Percentiles rank a stretch among this genome's conserved stretches.
phyloP scores from a whole-genome alignment of 1,140 invertebrate species.

The Gryllus bimaculatus region DNA sequence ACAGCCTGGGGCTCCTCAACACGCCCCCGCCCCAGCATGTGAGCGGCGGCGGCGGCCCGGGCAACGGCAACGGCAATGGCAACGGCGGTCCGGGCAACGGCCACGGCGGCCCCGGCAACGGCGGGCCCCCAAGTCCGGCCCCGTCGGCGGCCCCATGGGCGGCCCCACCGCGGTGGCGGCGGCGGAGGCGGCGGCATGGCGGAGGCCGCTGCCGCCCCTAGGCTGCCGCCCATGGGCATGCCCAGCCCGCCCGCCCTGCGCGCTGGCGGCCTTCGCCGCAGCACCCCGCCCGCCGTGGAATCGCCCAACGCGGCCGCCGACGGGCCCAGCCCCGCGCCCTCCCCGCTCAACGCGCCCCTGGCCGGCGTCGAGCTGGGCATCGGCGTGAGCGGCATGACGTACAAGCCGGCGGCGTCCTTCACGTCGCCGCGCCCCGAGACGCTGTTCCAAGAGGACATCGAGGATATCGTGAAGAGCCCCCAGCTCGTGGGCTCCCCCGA shows the following conservation, averaged over 20 bases:
- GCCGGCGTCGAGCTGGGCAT: conserved; percentile 47
- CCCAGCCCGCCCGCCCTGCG: conserved; percentile 32
- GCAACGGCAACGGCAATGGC: too few relatives aligned
- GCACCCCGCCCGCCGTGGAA: background rate
- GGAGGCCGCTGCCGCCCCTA: conserved; percentile 59
- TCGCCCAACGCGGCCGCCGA: conserved; percentile 26
- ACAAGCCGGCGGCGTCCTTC: conserved; percentile 46
- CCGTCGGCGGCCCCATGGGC: too few relatives aligned
- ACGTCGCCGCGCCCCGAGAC: conserved; percentile 50
- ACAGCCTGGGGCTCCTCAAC: conserved; percentile 26
- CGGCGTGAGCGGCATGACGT: conserved; percentile 53
- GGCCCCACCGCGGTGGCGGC: conserved; percentile 48
- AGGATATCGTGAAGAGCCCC: conserved; percentile 30
- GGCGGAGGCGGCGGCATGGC: conserved; percentile 63
- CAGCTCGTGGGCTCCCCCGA: conserved; percentile 19
- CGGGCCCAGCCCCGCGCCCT: conserved; percentile 39
- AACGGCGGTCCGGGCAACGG: background rate
- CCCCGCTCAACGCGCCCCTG: conserved; percentile 36
- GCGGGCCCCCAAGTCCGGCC: too few relatives aligned
- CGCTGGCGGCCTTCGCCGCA: conserved; percentile 34
- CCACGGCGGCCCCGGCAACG: background rate
- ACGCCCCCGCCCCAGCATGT: conserved; percentile 34
- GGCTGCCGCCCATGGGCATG: conserved; percentile 35
- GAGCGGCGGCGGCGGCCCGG: background rate
- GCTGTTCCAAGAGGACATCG: conserved; percentile 40